Percentiles rank a stretch among this genome's conserved stretches.
Conservation (phyloP, 2,113 vertebrate genomes). For the Scytalopus superciliaris region DNA sequence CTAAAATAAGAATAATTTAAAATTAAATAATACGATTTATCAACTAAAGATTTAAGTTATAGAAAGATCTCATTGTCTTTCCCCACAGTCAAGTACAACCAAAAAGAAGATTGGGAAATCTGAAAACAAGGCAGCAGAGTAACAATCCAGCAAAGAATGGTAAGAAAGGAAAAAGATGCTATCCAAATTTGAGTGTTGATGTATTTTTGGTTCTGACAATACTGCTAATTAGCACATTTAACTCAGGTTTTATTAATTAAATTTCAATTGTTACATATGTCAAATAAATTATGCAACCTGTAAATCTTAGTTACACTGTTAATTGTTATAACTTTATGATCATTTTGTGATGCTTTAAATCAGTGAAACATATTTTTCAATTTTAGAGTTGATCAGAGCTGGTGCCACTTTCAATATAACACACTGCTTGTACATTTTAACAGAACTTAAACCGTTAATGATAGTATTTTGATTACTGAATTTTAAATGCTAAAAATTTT, state of each 20-base stretch:
- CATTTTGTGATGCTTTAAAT: background rate
- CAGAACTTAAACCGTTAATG: background rate
- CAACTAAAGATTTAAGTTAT: background rate
- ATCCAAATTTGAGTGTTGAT: background rate
- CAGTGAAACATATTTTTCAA: background rate
- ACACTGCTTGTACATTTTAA: background rate
- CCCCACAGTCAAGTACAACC: background rate
- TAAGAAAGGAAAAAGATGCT: background rate
- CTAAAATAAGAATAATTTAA: background rate
- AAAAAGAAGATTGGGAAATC: background rate
- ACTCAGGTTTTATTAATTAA: background rate
- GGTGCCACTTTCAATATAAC: background rate
- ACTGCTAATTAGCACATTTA: background rate
- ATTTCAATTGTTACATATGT: background rate
- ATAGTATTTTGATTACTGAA: background rate
- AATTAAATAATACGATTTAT: background rate
- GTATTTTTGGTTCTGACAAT: background rate
- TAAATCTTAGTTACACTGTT: background rate
- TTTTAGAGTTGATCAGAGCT: background rate
- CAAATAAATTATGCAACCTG: background rate
- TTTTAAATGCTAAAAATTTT: background rate
- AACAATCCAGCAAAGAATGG: background rate
- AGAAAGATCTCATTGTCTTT: background rate
- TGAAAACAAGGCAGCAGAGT: background rate
- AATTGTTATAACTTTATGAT: background rate